phyloP scores from a whole-genome alignment of 2,113 vertebrate species.

The Peromyscus polionotus region DNA sequence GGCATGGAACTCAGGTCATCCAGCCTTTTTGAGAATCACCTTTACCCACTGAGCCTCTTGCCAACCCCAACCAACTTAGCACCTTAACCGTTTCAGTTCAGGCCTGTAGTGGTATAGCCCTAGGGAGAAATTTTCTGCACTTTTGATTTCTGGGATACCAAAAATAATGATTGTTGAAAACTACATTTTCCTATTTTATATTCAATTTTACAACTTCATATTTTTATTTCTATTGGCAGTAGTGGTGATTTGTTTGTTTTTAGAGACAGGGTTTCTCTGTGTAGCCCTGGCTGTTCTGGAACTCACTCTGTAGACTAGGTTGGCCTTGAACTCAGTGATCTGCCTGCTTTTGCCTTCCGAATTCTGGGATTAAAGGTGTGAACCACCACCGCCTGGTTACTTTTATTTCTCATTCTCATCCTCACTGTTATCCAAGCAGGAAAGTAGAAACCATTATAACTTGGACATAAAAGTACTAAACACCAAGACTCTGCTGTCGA shows the following conservation, averaged over 20 bases:
- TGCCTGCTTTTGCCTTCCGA: background rate
- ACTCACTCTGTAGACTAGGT: background rate
- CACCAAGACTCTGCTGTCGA: background rate
- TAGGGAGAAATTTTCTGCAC: background rate
- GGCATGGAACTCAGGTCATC: background rate
- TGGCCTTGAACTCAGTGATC: background rate
- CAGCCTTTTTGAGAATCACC: background rate
- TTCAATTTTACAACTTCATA: constrained; percentile 3
- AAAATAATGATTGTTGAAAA: background rate
- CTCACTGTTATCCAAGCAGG: background rate
- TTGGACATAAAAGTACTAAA: background rate
- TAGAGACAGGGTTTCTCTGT: background rate
- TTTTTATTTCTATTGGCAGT: background rate
- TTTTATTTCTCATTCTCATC: background rate
- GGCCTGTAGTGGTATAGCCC: background rate
- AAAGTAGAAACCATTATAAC: background rate
- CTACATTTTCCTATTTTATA: background rate
- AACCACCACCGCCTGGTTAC: no score
- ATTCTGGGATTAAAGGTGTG: background rate
- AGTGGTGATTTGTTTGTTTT: background rate
- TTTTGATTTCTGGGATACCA: background rate
- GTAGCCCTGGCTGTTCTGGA: background rate
- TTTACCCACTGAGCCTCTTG: background rate
- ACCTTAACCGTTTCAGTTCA: background rate
- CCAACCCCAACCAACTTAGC: background rate